These are phyloP conservation scores for Drosophila eugracilis DNA, from an alignment of 1,140 invertebrate species.

Conservation along the genomic window DNA sequence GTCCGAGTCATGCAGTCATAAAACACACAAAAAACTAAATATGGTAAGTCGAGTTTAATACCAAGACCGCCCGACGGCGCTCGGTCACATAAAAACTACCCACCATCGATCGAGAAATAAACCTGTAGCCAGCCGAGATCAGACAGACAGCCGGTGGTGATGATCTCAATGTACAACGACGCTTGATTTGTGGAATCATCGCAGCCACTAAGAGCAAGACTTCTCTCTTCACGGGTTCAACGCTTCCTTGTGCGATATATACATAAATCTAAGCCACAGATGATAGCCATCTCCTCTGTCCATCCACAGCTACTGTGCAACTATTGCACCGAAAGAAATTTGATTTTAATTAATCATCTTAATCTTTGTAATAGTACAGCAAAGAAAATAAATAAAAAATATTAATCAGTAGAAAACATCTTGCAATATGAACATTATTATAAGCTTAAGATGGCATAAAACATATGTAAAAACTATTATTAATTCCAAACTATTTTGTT, in stretches of 20 bases:
- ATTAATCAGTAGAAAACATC: no score
- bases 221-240: constrained; percentile 4
- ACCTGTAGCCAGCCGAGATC: constrained; percentile 60
- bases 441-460: no score
- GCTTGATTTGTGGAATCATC: constrained; percentile 74
- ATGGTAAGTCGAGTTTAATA: constrained; percentile 72
- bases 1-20: constrained; percentile 69
- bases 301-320: constrained; percentile 50
- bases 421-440: no score
- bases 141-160: constrained; percentile 57
- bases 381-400: no score
- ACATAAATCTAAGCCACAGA: constrained; percentile 44
- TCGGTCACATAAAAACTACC: constrained; percentile 77
- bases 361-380: no score
- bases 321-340: constrained; percentile 17
- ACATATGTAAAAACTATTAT: no score
- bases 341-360: neutral
- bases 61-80: constrained; percentile 25
- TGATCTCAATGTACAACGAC: constrained; percentile 72
- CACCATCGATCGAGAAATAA: constrained; percentile 71
- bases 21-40: constrained; percentile 67
- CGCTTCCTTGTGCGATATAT: constrained; percentile 29
- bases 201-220: constrained; percentile 11
- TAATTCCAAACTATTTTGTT: constrained; percentile 2
- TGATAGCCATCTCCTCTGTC: constrained; percentile 39